Conservation (phyloP, 1,140 invertebrate genomes). For the Drosophila pruinosa region DNA sequence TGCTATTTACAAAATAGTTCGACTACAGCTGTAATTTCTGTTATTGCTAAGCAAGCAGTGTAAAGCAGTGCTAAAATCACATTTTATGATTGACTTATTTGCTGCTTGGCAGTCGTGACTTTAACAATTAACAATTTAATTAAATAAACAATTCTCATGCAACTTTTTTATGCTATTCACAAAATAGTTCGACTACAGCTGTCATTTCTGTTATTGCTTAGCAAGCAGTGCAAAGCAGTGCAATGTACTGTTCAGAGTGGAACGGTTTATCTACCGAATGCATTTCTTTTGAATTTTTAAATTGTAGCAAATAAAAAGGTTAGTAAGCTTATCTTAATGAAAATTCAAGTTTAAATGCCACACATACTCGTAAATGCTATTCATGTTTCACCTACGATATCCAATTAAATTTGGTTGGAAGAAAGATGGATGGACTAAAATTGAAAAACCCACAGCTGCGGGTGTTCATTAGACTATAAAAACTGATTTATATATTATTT, state of each 20-base stretch:
- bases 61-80: neutral
- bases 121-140: too few relatives aligned
- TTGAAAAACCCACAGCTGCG: neutral
- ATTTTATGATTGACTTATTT: neutral
- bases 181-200: neutral
- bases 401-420: neutral
- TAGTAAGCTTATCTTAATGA: neutral
- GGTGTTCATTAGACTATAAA: constrained; percentile 11
- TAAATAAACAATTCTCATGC: neutral
- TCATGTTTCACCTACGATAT: neutral
- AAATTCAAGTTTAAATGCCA: neutral
- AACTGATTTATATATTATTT: constrained; percentile 4
- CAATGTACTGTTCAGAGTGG: too few relatives aligned
- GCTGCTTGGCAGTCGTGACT: neutral
- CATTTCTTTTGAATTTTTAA: neutral
- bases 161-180: neutral
- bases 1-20: neutral
- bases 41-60: neutral
- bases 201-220: neutral
- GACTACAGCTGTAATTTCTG: neutral
- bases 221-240: neutral
- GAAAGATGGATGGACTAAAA: neutral
- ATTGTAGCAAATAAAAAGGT: neutral
- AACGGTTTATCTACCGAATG: too few relatives aligned
- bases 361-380: neutral